Conservation (phyloP, 2,797 vertebrate species). For the Balearica regulorum region DNA sequence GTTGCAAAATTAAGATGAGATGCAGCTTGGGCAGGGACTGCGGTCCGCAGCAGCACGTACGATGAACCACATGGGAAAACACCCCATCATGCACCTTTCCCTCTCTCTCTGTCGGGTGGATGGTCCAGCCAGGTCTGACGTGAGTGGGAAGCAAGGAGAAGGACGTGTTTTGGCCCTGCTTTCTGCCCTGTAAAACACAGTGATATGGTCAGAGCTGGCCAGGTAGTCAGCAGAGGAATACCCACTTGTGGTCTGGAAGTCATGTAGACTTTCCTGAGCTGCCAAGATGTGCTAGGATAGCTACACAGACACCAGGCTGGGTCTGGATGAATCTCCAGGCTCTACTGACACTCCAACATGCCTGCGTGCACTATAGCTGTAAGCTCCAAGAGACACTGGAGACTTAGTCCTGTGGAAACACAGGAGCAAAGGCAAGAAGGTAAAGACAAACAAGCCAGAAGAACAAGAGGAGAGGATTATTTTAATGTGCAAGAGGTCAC, state of each 20-base stretch:
- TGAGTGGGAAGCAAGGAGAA: neutral
- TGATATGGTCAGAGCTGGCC: neutral
- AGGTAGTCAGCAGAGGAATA: neutral
- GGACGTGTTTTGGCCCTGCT: neutral
- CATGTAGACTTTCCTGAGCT: neutral
- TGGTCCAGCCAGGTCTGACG: neutral
- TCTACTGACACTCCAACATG: accelerated
- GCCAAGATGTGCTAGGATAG: neutral
- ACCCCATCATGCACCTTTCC: neutral
- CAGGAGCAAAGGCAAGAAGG: neutral
- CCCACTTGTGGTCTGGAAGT: neutral
- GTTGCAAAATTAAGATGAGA: neutral
- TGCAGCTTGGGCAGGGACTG: neutral
- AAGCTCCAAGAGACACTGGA: neutral
- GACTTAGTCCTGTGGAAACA: neutral
- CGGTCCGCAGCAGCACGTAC: neutral
- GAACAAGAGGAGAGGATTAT: neutral
- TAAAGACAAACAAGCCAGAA: neutral
- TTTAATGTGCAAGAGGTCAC: neutral
- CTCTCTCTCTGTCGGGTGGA: neutral
- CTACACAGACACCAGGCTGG: neutral
- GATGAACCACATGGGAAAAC: neutral
- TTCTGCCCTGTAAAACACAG: neutral
- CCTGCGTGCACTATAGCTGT: accelerated
- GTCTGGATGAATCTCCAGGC: neutral